Percentiles rank a stretch among this genome's conserved stretches.
Conservation (phyloP, 37 sponge, comb jelly and placozoan species). For the Amphimedon queenslandica region DNA sequence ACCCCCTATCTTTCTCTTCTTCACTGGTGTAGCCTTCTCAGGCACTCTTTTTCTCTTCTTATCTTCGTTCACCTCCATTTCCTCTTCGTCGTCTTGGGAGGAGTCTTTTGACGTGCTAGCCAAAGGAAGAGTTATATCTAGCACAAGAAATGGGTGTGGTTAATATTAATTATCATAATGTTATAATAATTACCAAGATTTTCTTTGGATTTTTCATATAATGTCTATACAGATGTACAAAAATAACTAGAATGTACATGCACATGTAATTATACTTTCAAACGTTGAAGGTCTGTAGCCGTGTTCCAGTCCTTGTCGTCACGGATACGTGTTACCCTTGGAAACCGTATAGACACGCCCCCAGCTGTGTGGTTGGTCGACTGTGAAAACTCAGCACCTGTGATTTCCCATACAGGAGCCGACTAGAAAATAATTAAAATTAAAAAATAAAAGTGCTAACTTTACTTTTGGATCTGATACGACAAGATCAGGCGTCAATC, state of each 20-base stretch:
- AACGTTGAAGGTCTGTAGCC: slow-evolving; percentile 84
- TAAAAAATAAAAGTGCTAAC: background rate
- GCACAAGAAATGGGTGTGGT: too few species aligned
- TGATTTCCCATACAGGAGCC: slow-evolving; percentile 94
- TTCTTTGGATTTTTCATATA: slow-evolving; percentile 65
- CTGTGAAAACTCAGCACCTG: slow-evolving; percentile 94
- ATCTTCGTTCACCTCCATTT: slow-evolving; percentile 12
- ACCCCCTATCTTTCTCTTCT: background rate
- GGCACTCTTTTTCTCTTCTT: slow-evolving; percentile 2
- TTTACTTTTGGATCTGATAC: slow-evolving; percentile 84
- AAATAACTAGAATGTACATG: background rate
- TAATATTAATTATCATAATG: too few species aligned
- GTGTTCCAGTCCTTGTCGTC: slow-evolving; percentile 96
- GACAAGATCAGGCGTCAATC: slow-evolving; percentile 86
- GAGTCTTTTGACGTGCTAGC: too few species aligned
- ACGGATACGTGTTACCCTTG: slow-evolving; percentile 91
- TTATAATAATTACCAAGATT: slow-evolving; percentile 24
- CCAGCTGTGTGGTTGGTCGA: slow-evolving; percentile 90
- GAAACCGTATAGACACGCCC: slow-evolving; percentile 94
- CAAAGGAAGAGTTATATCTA: too few species aligned
- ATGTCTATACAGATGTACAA: background rate
- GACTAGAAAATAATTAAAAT: slow-evolving; percentile 16
- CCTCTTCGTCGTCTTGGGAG: slow-evolving; percentile 36
- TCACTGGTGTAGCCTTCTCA: slow-evolving; percentile 1
- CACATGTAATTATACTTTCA: slow-evolving; percentile 52